Percentiles rank a stretch among this genome's conserved stretches.
These are phyloP conservation scores for Microtus ochrogaster DNA, from an alignment of 2,113 vertebrate species.

Conservation along the genomic window DNA sequence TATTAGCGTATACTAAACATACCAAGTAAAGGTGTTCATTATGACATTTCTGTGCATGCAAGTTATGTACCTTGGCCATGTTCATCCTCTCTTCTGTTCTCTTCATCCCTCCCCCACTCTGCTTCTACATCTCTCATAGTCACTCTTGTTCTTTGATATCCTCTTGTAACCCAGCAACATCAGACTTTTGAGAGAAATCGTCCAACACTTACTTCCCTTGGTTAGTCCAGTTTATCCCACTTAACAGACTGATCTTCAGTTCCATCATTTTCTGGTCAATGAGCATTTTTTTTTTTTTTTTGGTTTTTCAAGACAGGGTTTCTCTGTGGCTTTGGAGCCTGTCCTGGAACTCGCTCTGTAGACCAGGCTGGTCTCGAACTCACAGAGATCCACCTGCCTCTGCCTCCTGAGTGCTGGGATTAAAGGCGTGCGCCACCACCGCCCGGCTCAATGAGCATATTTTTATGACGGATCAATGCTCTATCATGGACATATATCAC, in stretches of 20 bases:
- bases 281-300: background rate
- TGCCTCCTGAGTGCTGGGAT: too few relatives aligned
- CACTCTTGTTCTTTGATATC: background rate
- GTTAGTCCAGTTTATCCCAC: background rate
- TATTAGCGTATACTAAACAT: background rate
- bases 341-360: too few relatives aligned
- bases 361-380: too few relatives aligned
- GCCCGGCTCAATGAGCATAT: too few relatives aligned
- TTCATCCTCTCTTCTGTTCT: background rate
- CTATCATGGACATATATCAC: background rate
- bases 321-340: too few relatives aligned
- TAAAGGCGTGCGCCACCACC: too few relatives aligned
- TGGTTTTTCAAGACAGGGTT: too few relatives aligned
- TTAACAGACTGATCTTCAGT: background rate
- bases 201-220: background rate
- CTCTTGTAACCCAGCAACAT: background rate
- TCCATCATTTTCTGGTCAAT: background rate
- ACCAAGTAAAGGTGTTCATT: background rate
- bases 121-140: background rate
- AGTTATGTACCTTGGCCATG: background rate
- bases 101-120: background rate
- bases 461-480: background rate
- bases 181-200: background rate
- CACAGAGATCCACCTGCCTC: too few relatives aligned
- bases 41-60: background rate